Evolutionary conservation across 2,113 vertebrate genomes (phyloP), one percentile per base, ranked within the genome.

Genomic region (Psophia crepitans): DNA sequence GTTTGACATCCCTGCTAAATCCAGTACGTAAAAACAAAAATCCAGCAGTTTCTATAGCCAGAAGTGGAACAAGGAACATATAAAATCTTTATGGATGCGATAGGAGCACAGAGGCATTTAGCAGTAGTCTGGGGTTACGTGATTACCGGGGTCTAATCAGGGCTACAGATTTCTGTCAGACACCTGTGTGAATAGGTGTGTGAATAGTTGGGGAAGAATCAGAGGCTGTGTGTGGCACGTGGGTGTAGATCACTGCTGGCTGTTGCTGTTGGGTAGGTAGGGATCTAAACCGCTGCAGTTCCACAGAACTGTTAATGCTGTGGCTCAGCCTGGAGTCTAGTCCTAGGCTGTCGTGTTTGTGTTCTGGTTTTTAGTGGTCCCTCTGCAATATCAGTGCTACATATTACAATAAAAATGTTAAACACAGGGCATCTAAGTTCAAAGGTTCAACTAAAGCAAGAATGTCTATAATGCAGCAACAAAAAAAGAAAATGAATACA

Each of bases 181-280:
- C 9, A 27, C 22, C 12, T 5, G 16, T 23, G 65, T 37, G 65
- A 51, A 16, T 11, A 27, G 27, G 15, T 5, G 16, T 23, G 65
- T 37, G 65, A 51, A 16, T 16, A 51, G 28, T 8, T 57, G 58
- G 44, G 58, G 60, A 53, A 54, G 70, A 8, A 60, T 18, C 27
- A 46, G 68, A 46, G 24, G 15, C 28, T 8, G 46, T 0, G 3
- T 11, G 33, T 54, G 60, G 43, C 2, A 2, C 6, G 4, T 2
- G 5, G 18, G 22, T 39, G 48, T 24, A 68, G 12, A 17, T 32
- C 30, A 37, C 46, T 0, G 6, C 33, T 39, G 51, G 37, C 43
- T 74, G 71, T 57, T 71, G 35, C 65, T 49, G 32, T 1, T 1
- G 21, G 15, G 13, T 19, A 15, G n/a, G 20, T 18, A 7, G 13